Evolutionary conservation across 2,113 vertebrate genomes (phyloP), one percentile per base, ranked within the genome.

Genomic region (Nicator chloris): DNA sequence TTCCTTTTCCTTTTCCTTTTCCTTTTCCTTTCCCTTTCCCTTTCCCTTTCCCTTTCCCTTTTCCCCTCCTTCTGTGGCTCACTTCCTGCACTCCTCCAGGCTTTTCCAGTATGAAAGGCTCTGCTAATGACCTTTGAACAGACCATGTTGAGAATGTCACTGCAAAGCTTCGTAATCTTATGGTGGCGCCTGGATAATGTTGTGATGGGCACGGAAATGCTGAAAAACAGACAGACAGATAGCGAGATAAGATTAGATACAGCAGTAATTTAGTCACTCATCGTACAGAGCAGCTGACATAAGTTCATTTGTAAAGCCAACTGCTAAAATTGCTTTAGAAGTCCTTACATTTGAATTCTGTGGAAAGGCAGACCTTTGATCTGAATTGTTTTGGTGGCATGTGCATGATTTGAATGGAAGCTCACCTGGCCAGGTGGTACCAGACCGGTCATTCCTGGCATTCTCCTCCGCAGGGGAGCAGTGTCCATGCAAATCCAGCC

Each of bases 141-240:
- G 60, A 63, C 33, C 76, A 37, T 6, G 84, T 7, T 39, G 96
- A 65, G 92, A 84, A 92, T 88, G 92, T 93, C 93, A 70, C 93
- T 81, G 75, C 80, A 93, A 90, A 95, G 81, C 94, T 95, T 3
- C 96, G 77, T 93, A 94, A 96, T 96, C 91, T 93, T 49, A 21
- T 3, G 78, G 95, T 94, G 92, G 94, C 93, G 95, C 95, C 96
- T 94, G 92, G 93, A 56, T 96, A 86, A 96, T 95, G 73, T 53
- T 72, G 96, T 90, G 96, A 92, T 85, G 95, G 95, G 90, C 88
- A 93, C 94, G 71, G 89, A 93, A 95, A 89, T 86, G 97, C 92
- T 86, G 92, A 76, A 94, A 94, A 95, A 96, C 95, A 97, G 93
- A 93, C 95, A 97, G 96, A 96, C 90, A 93, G 97, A 96, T 93